Base-by-base conservation (phyloP, 2,113 vertebrate species). In the Halichoeres trimaculatus region DNA sequence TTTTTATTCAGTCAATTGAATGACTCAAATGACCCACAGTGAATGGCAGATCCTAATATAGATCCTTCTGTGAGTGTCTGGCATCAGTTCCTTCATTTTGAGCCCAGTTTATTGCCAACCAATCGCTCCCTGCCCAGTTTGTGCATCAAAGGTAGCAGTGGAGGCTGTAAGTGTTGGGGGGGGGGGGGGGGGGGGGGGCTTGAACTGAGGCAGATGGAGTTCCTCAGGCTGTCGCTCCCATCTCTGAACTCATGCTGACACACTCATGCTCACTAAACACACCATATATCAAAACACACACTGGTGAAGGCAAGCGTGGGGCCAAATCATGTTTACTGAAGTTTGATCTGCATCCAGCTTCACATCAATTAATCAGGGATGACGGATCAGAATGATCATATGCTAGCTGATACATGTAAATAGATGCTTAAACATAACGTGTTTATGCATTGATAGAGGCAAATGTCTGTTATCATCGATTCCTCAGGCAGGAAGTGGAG, bases 401-500 rank as follows among this genome's bases (percentile, higher is more conserved):
- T 8, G 7, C 14, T 19, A 17, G 17, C 43, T 45, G 9, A 35
- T 40, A 57, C 34, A 52, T 48, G 69, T 59, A 64, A 45, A 48
- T 12, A 26, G 20, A 62, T 43, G 48, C 34, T 34, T 47, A 70
- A 50, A 55, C 35, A 11, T 11, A 1, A 69, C 16, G 41, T 19
- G 67, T 65, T 75, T 53, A 48, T 62, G 62, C 69, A 12, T 72
- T 80, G 30, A 43, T 52, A 16, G 19, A 47, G 56, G 81, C 60
- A 79, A 30, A 77, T 62, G n/a, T 41, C 62, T n/a, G 43, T 68
- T 78, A 35, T 48, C 23, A 52, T 47, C 20, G 65, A 83, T 73
- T 74, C 74, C 13, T 57, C 51, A n/a, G 38, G 52, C 67, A 78
- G 77, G 58, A 83, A 83, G 67, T 60, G 60, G 63, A 75, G 70